A percentile compares a stretch with the other conserved stretches of the same genome.
These are phyloP conservation scores for Pachymerium ferrugineum DNA, from an alignment of 2,888 invertebrate genomes.

Conservation along the genomic window DNA sequence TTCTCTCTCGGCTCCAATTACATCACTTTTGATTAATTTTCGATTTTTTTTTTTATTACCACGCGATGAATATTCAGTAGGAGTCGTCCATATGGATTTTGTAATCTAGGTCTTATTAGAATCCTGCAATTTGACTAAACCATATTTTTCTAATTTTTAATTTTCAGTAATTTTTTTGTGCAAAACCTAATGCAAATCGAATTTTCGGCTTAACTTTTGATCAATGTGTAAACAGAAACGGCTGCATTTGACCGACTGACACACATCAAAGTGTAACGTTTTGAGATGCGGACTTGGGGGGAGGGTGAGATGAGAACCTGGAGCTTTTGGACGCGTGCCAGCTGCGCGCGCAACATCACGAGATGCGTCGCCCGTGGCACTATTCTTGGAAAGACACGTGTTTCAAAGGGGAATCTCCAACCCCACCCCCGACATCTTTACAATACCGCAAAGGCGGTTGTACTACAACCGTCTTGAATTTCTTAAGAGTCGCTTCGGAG, in stretches of 20 bases:
- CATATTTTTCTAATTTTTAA: neutral
- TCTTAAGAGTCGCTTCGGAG: neutral
- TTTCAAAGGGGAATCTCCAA: neutral
- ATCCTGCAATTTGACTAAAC: neutral
- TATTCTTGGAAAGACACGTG: neutral
- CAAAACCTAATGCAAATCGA: neutral
- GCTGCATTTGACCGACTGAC: neutral
- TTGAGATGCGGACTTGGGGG: neutral
- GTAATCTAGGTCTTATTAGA: neutral
- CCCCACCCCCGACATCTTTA: neutral
- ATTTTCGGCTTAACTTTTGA: neutral
- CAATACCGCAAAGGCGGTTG: neutral
- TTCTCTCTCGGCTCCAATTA: neutral
- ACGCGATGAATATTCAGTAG: neutral
- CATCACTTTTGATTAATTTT: neutral
- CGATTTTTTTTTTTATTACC: neutral
- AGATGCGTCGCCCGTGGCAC: neutral
- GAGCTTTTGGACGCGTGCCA: slow-evolving; percentile 16
- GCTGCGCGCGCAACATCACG: slow-evolving; percentile 11
- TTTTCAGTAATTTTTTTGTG: neutral
- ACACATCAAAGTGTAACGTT: too few species aligned
- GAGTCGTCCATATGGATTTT: neutral
- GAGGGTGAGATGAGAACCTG: neutral
- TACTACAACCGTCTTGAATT: neutral
- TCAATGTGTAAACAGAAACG: slow-evolving; percentile 10